Evolutionary conservation across 2,888 invertebrate genomes (phyloP).

Genomic region (Tetranychus truncatus): DNA sequence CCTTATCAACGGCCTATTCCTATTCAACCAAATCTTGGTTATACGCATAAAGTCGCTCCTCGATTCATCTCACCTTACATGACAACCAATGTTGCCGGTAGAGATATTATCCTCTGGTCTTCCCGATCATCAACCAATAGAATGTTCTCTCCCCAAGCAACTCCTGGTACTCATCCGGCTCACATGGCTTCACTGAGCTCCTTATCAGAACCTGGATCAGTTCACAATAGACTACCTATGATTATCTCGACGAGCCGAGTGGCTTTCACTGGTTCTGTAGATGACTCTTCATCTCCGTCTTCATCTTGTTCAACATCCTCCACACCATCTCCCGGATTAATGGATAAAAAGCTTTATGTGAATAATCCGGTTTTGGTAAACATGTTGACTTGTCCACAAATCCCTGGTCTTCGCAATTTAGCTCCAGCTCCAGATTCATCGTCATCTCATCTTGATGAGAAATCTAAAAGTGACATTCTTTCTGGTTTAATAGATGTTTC

Average conservation of each 20-base stretch:
- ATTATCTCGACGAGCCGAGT: neutral
- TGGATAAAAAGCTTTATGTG: neutral
- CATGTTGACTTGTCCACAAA: neutral
- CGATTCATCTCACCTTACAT: neutral
- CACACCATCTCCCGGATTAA: neutral
- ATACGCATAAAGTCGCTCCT: neutral
- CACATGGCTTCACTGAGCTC: neutral
- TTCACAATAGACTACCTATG: neutral
- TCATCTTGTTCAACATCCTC: conserved; percentile 1
- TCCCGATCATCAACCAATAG: neutral
- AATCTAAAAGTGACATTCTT: neutral
- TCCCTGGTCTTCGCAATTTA: neutral
- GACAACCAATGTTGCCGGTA: neutral
- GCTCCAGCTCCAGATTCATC: conserved; percentile 1
- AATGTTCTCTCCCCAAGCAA: neutral
- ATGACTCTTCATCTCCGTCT: neutral
- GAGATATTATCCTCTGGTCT: neutral
- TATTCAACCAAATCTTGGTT: neutral
- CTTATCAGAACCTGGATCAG: neutral
- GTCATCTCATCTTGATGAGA: neutral
- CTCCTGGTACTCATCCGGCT: neutral
- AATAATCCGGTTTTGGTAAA: neutral
- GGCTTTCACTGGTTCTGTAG: neutral
- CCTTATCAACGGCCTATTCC: neutral
- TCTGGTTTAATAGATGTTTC: neutral